These are phyloP conservation scores for Schizaphis graminum DNA, from an alignment of 2,888 invertebrate genomes.

Conservation along the genomic window DNA sequence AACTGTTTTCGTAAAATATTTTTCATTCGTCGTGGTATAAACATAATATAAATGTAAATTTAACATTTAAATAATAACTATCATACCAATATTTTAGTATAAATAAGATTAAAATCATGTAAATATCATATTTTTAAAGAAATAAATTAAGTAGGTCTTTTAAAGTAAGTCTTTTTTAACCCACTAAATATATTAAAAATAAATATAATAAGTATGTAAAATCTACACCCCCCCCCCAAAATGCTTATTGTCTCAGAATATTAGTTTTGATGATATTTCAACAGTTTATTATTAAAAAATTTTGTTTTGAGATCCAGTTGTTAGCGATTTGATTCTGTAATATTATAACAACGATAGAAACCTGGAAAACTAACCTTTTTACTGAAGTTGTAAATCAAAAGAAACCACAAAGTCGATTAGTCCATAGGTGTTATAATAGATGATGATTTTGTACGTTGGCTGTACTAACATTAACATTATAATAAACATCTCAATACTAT, in stretches of 20 bases:
- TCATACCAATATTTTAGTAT: neutral
- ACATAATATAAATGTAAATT: neutral
- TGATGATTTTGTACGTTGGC: neutral
- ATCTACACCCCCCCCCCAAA: neutral
- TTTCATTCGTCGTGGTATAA: neutral
- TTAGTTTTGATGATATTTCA: neutral
- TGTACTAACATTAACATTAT: neutral
- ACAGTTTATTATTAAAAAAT: no score
- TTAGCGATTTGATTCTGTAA: no score
- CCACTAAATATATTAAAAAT: neutral
- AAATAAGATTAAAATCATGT: neutral
- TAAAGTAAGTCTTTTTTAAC: neutral
- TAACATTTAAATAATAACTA: neutral
- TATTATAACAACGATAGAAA: neutral
- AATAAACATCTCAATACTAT: neutral
- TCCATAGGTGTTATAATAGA: neutral
- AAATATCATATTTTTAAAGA: neutral
- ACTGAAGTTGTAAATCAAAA: neutral
- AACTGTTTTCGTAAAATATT: neutral
- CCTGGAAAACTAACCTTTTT: neutral
- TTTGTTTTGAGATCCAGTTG: no score
- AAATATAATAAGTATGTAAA: neutral
- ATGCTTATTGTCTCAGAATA: neutral
- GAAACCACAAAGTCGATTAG: neutral
- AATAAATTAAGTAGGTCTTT: neutral